phyloP scores from a whole-genome alignment of 2,113 vertebrate genomes.

The Albula glossodonta region DNA sequence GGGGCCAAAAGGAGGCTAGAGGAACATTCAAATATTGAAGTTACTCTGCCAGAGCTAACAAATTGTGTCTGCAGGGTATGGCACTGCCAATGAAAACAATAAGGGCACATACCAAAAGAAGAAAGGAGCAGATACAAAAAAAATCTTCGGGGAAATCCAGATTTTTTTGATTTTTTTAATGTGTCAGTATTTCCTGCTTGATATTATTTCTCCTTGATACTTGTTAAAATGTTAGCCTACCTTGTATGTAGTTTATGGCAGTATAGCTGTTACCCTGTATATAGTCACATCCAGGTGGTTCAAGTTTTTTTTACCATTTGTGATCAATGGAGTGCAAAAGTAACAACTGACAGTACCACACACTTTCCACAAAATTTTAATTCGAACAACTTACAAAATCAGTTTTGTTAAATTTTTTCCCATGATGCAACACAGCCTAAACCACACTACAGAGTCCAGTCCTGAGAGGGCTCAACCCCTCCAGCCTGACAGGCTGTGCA shows the following conservation, averaged over 20 bases:
- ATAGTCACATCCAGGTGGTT: not conserved
- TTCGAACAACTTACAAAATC: no score
- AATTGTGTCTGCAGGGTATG: not conserved
- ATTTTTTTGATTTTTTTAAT: not conserved
- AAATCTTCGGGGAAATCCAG: no score
- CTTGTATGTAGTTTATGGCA: no score
- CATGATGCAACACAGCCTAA: no score
- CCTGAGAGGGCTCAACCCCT: no score
- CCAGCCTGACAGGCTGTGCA: no score
- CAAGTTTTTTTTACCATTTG: not conserved
- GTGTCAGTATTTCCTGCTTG: not conserved
- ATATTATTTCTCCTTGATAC: not conserved
- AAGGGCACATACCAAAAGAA: not conserved
- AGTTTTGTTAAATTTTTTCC: no score
- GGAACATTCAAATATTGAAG: not conserved
- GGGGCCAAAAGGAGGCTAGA: not conserved
- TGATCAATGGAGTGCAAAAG: not conserved
- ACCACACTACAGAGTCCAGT: no score
- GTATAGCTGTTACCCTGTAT: no score
- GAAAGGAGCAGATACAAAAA: not conserved
- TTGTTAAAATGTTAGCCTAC: not conserved
- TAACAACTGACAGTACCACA: not conserved
- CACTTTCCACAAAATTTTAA: not conserved
- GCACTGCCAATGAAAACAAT: not conserved
- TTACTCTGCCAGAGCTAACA: not conserved